Conservation (phyloP, 2,797 vertebrate genomes). For the Schizopygopsis malacanthus region DNA sequence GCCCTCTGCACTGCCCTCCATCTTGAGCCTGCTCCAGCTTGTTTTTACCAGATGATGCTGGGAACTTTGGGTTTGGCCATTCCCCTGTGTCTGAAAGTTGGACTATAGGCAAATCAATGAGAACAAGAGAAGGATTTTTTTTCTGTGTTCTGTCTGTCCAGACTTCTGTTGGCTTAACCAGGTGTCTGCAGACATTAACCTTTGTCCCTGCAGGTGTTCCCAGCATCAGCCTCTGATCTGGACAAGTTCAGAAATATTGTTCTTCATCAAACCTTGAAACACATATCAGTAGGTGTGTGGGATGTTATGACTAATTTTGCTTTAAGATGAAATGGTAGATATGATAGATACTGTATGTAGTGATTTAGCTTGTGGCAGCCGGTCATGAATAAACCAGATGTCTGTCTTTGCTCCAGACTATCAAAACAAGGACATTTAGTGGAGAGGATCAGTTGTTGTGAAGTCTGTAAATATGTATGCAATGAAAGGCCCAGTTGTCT, state of each 20-base stretch:
- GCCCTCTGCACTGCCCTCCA: neutral
- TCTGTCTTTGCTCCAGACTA: neutral
- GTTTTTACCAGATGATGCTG: slow-evolving; percentile 59
- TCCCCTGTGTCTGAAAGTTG: slow-evolving; percentile 21
- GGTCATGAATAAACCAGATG: neutral
- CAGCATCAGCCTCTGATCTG: slow-evolving; percentile 69
- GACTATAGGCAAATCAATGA: slow-evolving; percentile 3
- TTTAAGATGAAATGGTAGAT: neutral
- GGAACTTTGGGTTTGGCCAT: slow-evolving; percentile 41
- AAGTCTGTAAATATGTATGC: neutral
- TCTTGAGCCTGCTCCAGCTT: slow-evolving; percentile 46
- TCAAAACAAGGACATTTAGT: neutral
- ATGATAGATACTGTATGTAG: neutral
- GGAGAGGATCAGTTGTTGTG: neutral
- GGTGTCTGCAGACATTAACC: slow-evolving; percentile 66
- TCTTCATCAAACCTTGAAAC: neutral
- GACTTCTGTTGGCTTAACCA: slow-evolving; percentile 68
- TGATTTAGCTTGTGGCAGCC: neutral
- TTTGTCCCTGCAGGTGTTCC: slow-evolving; percentile 73
- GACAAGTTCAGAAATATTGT: slow-evolving; percentile 58
- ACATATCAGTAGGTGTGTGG: neutral
- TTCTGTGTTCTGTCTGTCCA: slow-evolving; percentile 59
- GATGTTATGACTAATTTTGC: slow-evolving; percentile 4
- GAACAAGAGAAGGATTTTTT: neutral
- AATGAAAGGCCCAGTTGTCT: neutral